Percentiles rank a stretch among this genome's conserved stretches.
Conservation (phyloP, 1,140 invertebrate genomes). For the Microplitis demolitor region DNA sequence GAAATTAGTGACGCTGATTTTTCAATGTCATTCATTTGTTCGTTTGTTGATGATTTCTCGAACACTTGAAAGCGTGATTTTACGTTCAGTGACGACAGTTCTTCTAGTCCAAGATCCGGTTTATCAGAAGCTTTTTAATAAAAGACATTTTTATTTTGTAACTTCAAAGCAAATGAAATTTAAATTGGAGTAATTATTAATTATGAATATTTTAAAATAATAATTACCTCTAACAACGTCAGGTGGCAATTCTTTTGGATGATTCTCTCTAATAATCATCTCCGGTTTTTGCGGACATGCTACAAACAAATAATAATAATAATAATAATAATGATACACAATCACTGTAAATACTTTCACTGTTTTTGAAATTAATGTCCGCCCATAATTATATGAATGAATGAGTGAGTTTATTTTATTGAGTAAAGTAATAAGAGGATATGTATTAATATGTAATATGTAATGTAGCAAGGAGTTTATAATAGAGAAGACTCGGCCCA, state of each 20-base stretch:
- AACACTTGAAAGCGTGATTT: constrained; percentile 87
- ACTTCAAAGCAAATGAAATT: neutral
- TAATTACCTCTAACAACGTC: constrained; percentile 86
- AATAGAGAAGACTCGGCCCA: no score
- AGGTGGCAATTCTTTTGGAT: constrained; percentile 84
- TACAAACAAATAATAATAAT: constrained; percentile 45
- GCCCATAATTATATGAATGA: neutral
- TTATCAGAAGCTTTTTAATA: constrained; percentile 77
- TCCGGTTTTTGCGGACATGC: constrained; percentile 77
- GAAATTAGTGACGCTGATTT: constrained; percentile 68
- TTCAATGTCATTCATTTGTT: constrained; percentile 62
- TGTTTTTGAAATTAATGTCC: neutral
- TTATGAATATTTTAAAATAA: neutral
- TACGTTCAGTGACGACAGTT: constrained; percentile 80
- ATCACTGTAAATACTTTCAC: constrained; percentile 5
- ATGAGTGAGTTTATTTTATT: neutral
- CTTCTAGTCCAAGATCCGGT: constrained; percentile 85
- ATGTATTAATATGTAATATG: neutral
- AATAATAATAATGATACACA: neutral
- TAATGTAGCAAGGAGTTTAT: no score
- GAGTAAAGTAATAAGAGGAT: neutral
- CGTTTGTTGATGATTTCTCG: constrained; percentile 66
- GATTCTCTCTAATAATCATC: constrained; percentile 90
- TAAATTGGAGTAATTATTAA: neutral
- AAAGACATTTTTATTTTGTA: neutral